Evolutionary conservation across 1,140 invertebrate genomes (phyloP), one percentile per base, ranked within the genome.

Genomic region (Charaxes varanes): DNA sequence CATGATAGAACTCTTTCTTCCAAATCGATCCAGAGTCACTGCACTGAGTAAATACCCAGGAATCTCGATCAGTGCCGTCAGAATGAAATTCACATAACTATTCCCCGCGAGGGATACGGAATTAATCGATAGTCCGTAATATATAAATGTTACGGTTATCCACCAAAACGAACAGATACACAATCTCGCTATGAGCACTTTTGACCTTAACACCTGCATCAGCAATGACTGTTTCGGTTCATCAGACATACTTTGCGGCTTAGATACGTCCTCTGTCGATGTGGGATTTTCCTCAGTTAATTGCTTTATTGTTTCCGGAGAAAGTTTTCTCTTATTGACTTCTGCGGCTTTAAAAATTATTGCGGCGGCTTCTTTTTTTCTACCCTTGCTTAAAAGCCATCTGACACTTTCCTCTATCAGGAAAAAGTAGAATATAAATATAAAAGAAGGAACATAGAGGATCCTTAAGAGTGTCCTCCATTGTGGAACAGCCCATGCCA

Each of bases 111-210:
- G 76, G 8, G 89, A 86, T 18, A 88, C 89, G 0, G 90, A 87
- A 49, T 91, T 90, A 19, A 91, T 85, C 1, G 89, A 88, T 7
- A 92, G 55, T 1, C 90, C 91, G 53, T 91, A 95, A 65, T 94
- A 96, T 3, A 94, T 88, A 48, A 94, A 90, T 0, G 90, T 89
- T 47, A 90, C 88, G 0, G 90, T 89, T 6, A 91, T 86, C 91
- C 90, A 94, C 82, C 87, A 92, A 60, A 92, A 88, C 4, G 87
- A 90, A 43, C 90, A 90, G 10, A 89, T 87, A 1, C 87, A 68
- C 14, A 93, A 70, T 6, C 91, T 43, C 44, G 87, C 79, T 59
- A 91, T 67, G 21, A 90, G 84, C 10, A 86, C 85, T 26, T 74
- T 80, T 0, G 90, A 85, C 37, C 85, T 87, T 4, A 91, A 59